Conservation (phyloP, 1,140 invertebrate genomes). For the Brachionus sp. region DNA sequence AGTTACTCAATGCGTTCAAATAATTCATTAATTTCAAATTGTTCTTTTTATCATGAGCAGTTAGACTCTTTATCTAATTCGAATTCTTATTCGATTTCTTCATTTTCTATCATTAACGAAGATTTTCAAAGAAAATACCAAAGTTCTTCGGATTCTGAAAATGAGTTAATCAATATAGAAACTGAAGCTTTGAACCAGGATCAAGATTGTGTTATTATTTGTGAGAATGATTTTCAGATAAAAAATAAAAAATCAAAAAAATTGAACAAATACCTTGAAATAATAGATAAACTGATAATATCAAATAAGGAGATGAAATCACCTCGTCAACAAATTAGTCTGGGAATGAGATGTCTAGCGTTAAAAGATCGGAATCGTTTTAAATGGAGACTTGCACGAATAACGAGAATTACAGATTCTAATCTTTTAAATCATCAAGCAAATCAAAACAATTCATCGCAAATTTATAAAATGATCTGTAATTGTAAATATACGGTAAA, state of each 20-base stretch:
- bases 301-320: neutral
- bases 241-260: neutral
- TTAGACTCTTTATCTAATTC: neutral
- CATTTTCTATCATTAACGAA: neutral
- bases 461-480: slow-evolving; percentile 15
- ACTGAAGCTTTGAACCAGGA: neutral
- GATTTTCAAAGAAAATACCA: neutral
- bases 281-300: neutral
- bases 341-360: slow-evolving; percentile 23
- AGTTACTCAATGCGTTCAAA: neutral
- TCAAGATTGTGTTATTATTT: slow-evolving; percentile 10
- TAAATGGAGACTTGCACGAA: slow-evolving; percentile 16
- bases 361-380: neutral
- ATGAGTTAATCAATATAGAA: neutral
- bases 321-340: neutral
- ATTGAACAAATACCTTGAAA: neutral
- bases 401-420: neutral
- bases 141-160: neutral
- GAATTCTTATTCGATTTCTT: neutral
- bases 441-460: neutral
- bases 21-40: neutral
- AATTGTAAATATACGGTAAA: slow-evolving; percentile 34
- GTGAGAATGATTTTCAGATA: neutral
- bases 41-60: neutral
- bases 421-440: neutral